These are phyloP conservation scores for Philhelius pedissequus DNA, from an alignment of 2,888 invertebrate species.

Conservation along the genomic window DNA sequence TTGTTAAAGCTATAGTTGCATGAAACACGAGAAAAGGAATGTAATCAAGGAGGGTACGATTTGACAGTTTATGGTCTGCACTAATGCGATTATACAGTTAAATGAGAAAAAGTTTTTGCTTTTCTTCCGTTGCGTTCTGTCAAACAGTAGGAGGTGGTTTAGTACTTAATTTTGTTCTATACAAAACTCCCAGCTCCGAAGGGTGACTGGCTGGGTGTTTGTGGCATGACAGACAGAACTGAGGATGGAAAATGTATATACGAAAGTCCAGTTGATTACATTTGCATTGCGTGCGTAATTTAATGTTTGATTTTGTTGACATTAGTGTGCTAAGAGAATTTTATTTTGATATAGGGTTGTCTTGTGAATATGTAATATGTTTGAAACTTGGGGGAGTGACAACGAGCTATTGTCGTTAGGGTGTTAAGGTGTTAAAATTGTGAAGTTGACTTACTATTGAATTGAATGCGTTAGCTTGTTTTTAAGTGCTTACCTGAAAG, in stretches of 20 bases:
- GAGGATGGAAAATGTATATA: not conserved
- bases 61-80: slow-evolving; percentile 62
- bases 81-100: slow-evolving; percentile 67
- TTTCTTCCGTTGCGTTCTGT: slow-evolving; percentile 3
- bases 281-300: slow-evolving; percentile 56
- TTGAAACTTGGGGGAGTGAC: slow-evolving; percentile 36
- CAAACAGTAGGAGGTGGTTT: not conserved
- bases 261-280: slow-evolving; percentile 55
- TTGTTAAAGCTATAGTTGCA: not conserved
- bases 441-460: slow-evolving; percentile 31
- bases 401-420: not conserved
- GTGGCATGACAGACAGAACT: not conserved
- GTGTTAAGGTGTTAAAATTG: slow-evolving; percentile 28
- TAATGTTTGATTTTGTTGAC: slow-evolving; percentile 59
- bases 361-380: not conserved
- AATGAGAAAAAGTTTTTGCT: slow-evolving; percentile 48
- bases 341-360: not conserved
- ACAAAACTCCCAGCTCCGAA: not conserved
- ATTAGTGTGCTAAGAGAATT: slow-evolving; percentile 1
- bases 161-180: slow-evolving; percentile 42
- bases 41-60: slow-evolving; percentile 43
- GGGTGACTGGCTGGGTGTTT: not conserved
- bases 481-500: slow-evolving; percentile 44
- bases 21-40: slow-evolving; percentile 4
- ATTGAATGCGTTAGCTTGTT: not conserved